Evolutionary conservation across 1,140 invertebrate species (phyloP).

Genomic region (Triops longicaudatus): DNA sequence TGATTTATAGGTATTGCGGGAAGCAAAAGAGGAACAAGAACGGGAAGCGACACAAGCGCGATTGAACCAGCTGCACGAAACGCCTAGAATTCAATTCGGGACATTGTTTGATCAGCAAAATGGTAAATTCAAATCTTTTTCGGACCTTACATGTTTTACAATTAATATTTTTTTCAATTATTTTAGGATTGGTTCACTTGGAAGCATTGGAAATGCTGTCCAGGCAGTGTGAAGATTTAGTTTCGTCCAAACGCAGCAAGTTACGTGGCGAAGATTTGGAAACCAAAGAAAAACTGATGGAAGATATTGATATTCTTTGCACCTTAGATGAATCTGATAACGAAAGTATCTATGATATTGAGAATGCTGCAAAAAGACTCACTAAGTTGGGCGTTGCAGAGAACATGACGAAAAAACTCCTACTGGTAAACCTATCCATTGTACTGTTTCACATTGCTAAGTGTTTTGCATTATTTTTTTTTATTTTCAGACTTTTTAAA

Average conservation of each 20-base stretch:
- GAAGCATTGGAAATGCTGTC: conserved; percentile 85
- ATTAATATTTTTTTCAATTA: conserved; percentile 25
- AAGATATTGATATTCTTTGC: not conserved
- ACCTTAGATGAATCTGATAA: not conserved
- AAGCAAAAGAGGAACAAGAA: conserved; percentile 73
- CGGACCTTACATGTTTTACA: not conserved
- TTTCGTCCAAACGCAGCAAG: conserved; percentile 32
- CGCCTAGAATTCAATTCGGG: conserved; percentile 56
- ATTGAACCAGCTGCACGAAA: conserved; percentile 47
- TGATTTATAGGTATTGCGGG: conserved; percentile 59
- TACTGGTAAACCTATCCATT: conserved; percentile 33
- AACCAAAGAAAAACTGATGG: not conserved
- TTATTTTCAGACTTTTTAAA: conserved; percentile 20
- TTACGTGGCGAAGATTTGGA: not conserved
- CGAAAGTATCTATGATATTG: not conserved
- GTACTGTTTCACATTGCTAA: not conserved
- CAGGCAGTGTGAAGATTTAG: conserved; percentile 54
- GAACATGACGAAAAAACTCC: conserved; percentile 46
- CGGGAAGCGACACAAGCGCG: conserved; percentile 40
- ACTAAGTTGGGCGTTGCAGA: conserved; percentile 52
- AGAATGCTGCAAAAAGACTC: not conserved
- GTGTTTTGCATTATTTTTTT: conserved; percentile 24
- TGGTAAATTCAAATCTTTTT: conserved; percentile 42
- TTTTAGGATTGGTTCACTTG: conserved; percentile 65
- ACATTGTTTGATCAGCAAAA: conserved; percentile 79